phyloP scores from a whole-genome alignment of 2,888 invertebrate species.

The Drosophila neutralis region DNA sequence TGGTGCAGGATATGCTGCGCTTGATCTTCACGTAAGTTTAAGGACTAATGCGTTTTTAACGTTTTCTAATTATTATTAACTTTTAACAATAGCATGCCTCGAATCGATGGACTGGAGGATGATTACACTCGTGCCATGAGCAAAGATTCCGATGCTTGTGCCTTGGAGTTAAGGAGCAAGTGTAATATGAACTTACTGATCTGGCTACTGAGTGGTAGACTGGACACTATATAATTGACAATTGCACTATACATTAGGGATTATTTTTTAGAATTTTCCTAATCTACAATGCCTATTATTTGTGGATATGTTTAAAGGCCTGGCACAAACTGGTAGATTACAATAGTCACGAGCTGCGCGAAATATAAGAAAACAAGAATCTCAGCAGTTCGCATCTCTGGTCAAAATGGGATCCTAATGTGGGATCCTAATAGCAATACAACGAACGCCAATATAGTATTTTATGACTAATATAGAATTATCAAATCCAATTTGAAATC shows the following conservation, averaged over 20 bases:
- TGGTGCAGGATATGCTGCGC: conserved; percentile 89
- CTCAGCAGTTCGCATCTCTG: not conserved
- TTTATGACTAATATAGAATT: not conserved
- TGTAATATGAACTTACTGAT: conserved; percentile 68
- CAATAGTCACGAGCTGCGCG: not conserved
- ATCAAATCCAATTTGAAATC: not conserved
- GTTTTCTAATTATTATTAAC: not conserved
- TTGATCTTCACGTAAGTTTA: conserved; percentile 87
- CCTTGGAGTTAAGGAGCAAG: conserved; percentile 53
- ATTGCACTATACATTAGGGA: not conserved
- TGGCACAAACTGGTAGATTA: not conserved
- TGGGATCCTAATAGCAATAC: not conserved
- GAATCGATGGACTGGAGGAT: conserved; percentile 62
- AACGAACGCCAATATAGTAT: not conserved
- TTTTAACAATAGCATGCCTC: conserved; percentile 45
- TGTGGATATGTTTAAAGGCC: not conserved
- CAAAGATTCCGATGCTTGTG: conserved; percentile 43
- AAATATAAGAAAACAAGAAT: not conserved
- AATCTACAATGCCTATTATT: not conserved
- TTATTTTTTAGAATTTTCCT: not conserved
- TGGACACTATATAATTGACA: conserved; percentile 19
- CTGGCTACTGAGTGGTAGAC: conserved; percentile 61
- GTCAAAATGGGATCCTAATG: not conserved
- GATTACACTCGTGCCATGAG: conserved; percentile 59
- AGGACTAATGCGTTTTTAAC: not conserved